Base-by-base conservation (phyloP, 2,888 invertebrate genomes). In the Philopedon plagiatum region DNA sequence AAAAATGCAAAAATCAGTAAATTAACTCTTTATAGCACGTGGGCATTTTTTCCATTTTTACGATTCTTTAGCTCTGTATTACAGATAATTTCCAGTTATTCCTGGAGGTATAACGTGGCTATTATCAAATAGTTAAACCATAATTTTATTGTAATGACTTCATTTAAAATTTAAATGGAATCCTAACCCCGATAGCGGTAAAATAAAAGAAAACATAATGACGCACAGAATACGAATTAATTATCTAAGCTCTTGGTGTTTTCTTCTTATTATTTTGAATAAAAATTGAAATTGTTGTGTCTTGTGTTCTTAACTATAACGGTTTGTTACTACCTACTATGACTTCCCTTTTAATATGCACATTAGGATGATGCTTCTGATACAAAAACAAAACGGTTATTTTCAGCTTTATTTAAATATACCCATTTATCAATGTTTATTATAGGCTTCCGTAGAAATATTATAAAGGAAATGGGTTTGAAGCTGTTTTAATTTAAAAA, bases 361-460 rank as follows among this genome's bases (percentile, higher is more conserved):
- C n/a, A 11, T 23, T 46, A 46, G 46, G 21, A 19, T 15, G 21
- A 44, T 19, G 19, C 21, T 23, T 7, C 11, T 19, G 21, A 56
- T 15, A 26, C 7, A 26, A 13, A 54, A 54, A 54, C 26, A 3
- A 18, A 34, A 21, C 37, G 19, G 32, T 57, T 57, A 58, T 56
- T 29, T 11, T 5, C 13, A 13, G 1, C 13, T 11, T 21, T 8
- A 15, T n/a, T 5, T 29, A 57, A 57, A 11, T 9, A 57, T 57
- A n/a, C 8, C 9, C 75, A 67, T 79, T 80, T 34, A 11, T 11
- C 9, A 9, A 34, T 34, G 5, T 5, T 34, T 8, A 4, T 34
- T 34, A 9, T 26, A 7, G 7, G 26, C 26, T 26, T 26, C 26
- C 26, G 26, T 26, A 7, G 4, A n/a, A n/a, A n/a, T n/a, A n/a